A percentile compares a stretch with the other conserved stretches of the same genome.
These are phyloP conservation scores for Paradoxurus hermaphroditus DNA, from an alignment of 2,113 vertebrate genomes.

Conservation along the genomic window DNA sequence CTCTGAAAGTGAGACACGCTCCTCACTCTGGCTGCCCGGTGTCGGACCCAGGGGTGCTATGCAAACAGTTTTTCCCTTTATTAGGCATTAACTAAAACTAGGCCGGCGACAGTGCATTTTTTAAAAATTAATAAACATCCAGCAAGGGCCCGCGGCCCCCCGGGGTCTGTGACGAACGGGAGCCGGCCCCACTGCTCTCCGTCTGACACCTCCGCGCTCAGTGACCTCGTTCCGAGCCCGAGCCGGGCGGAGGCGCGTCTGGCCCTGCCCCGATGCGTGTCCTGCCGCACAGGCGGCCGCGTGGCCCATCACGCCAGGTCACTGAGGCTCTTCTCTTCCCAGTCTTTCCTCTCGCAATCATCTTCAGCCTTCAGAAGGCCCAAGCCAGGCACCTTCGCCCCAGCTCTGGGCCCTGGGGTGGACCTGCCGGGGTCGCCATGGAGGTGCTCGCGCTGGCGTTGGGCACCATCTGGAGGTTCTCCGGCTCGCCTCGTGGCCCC, in stretches of 20 bases:
- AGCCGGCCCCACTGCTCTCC: not conserved
- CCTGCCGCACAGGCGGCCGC: not conserved
- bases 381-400: not conserved
- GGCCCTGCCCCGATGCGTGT: not conserved
- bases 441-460: not conserved
- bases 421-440: not conserved
- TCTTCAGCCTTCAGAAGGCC: not conserved
- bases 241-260: rapidly evolving
- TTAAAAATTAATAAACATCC: slow-evolving; percentile 25
- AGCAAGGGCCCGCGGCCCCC: not conserved
- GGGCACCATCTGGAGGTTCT: not conserved
- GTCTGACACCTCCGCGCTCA: not conserved
- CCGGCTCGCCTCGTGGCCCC: not conserved
- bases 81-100: slow-evolving; percentile 64
- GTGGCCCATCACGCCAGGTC: not conserved
- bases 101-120: not conserved
- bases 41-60: slow-evolving; percentile 46
- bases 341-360: not conserved
- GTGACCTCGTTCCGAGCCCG: not conserved
- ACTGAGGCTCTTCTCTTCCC: not conserved
- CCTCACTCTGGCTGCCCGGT: slow-evolving; percentile 21
- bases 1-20: slow-evolving; percentile 3
- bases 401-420: not conserved
- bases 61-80: slow-evolving; percentile 60
- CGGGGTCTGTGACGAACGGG: not conserved